Evolutionary conservation across 2,888 invertebrate genomes (phyloP), one percentile per base, ranked within the genome.

Genomic region (Ichneumon xanthorius): DNA sequence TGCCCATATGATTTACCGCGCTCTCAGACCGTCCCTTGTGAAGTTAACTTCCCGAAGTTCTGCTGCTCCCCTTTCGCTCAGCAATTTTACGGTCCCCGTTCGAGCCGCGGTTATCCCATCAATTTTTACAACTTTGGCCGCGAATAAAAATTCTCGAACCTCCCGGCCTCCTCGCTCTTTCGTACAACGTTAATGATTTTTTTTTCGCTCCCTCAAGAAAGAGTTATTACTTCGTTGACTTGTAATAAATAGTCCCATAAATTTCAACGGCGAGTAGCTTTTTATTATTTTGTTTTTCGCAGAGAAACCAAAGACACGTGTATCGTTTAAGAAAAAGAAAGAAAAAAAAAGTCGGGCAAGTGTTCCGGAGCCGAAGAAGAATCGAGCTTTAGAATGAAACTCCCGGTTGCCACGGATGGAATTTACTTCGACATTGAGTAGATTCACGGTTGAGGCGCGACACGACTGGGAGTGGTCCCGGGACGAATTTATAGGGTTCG

Each of bases 401-500:
- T 75, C 55, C 40, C 72, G 68, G 71, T 53, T 55, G 61, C 55
- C 65, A 76, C 22, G 68, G 75, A 88, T 86, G 87, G 88, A 88
- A 89, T 89, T 86, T 83, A 80, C 88, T 90, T 86, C 89, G 90
- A 89, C 90, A 89, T 90, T 90, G 89, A 90, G 87, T 88, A 88
- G 88, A 90, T 91, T 90, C 89, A 89, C 88, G 89, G 87, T 82
- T 87, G 86, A 90, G 88, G 82, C 88, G 85, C 89, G 88, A 87
- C 85, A 80, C 87, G 88, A 88, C 88, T 90, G 90, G 90, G 90
- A 88, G 91, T 91, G 88, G 90, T 91, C 88, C 86, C 86, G 86
- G 87, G 83, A 90, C 87, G 88, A 90, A 92, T 92, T 92, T 92
- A 92, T 92, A 88, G 89, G 89, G 88, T 89, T 89, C 88, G 90